Conservation (phyloP, 2,113 vertebrate species). For the Chlorodrepanis virens region DNA sequence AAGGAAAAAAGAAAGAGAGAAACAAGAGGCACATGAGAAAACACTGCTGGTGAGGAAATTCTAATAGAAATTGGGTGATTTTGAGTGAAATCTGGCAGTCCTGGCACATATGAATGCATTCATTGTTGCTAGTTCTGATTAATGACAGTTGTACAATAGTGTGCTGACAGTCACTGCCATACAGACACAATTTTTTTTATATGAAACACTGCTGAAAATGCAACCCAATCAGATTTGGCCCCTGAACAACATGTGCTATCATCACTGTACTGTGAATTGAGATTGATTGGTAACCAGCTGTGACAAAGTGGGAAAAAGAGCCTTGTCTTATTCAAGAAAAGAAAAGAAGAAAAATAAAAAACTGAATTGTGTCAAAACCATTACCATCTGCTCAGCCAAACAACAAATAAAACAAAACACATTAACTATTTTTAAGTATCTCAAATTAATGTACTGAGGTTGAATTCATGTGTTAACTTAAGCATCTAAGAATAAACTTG, state of each 20-base stretch:
- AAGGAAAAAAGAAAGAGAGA: conserved; percentile 12
- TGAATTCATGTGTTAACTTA: not conserved
- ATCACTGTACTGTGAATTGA: conserved; percentile 78
- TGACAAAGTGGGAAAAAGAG: conserved; percentile 73
- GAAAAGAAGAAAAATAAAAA: conserved; percentile 52
- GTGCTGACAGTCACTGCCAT: conserved; percentile 69
- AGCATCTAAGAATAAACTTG: not conserved
- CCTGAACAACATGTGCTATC: conserved; percentile 76
- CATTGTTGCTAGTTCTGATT: conserved; percentile 78
- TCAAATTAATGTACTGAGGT: conserved; percentile 19
- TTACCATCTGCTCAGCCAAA: conserved; percentile 73
- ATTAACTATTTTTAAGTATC: conserved; percentile 57
- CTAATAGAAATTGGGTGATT: conserved; percentile 64
- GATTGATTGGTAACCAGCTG: conserved; percentile 82
- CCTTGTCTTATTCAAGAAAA: conserved; percentile 49
- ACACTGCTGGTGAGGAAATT: conserved; percentile 60
- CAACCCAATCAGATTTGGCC: conserved; percentile 79
- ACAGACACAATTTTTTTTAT: conserved; percentile 61
- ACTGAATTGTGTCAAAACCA: conserved; percentile 67
- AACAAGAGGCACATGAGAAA: conserved; percentile 57
- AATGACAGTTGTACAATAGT: conserved; percentile 75
- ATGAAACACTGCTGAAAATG: conserved; percentile 78
- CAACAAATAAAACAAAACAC: conserved; percentile 63
- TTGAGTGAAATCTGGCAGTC: conserved; percentile 70
- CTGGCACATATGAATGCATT: conserved; percentile 65